phyloP scores from a whole-genome alignment of 2,113 vertebrate species.

The Heterotis niloticus region DNA sequence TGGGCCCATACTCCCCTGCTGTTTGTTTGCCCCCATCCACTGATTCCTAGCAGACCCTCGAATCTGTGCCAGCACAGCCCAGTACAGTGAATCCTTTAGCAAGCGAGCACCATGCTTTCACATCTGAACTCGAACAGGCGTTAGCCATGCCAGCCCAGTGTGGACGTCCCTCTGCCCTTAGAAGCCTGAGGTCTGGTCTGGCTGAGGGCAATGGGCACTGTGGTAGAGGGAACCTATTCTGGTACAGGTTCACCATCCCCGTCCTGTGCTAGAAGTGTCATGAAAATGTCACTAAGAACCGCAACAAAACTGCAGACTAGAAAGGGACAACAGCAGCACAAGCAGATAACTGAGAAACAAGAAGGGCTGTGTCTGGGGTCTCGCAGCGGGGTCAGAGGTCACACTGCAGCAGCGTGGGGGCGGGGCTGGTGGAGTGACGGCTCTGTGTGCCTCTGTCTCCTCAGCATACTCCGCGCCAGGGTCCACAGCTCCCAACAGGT shows the following conservation, averaged over 20 bases:
- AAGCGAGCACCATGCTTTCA: no score
- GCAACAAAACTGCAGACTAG: background rate
- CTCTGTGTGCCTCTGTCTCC: conserved; percentile 29
- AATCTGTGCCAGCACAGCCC: no score
- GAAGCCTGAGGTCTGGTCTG: background rate
- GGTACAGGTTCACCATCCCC: background rate
- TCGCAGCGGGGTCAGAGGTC: background rate
- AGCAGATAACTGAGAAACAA: background rate
- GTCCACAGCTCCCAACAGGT: conserved; percentile 95
- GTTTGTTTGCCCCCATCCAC: background rate
- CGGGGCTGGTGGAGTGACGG: conserved; percentile 4
- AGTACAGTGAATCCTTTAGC: background rate
- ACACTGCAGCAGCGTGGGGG: background rate
- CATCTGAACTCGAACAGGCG: background rate
- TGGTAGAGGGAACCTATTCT: background rate
- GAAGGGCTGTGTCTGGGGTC: conserved; percentile 7
- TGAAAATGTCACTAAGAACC: background rate
- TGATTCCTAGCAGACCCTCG: background rate
- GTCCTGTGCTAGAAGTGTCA: background rate
- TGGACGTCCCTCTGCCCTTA: conserved; percentile 3
- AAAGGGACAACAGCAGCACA: background rate
- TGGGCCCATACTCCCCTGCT: background rate
- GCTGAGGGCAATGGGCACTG: background rate
- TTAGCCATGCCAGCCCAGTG: background rate
- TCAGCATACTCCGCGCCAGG: conserved; percentile 93